Evolutionary conservation across 2,797 vertebrate genomes (phyloP), one percentile per base, ranked within the genome.

Genomic region (Pseudomugil tenellus): DNA sequence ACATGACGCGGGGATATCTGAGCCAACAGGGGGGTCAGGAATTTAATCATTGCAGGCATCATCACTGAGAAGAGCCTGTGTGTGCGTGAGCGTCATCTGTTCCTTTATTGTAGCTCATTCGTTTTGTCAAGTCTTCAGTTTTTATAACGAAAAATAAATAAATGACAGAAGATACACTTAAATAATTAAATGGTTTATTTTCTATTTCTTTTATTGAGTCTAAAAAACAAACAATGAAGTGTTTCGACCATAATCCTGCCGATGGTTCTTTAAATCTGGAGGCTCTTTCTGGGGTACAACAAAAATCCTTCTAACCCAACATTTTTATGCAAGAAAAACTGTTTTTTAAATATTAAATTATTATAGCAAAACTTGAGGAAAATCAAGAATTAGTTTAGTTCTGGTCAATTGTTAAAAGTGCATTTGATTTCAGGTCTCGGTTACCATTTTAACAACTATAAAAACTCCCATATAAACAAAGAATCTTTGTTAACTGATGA

Each of bases 41-140:
- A 78, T 87, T 81, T 81, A 89, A 88, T 90, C 85, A 89, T 55
- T 56, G 72, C 56, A 58, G 64, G 54, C 62, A 51, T 54, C 58
- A 66, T 54, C 57, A 52, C 58, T 19, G 13, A 71, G 43, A 58
- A 21, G 16, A 12, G 53, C 54, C 29, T 14, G 63, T 52, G 57
- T 58, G 70, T 23, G 70, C 32, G 56, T 16, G 28, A 51, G 56
- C 43, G 43, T 82, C 76, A 80, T 86, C 76, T 70, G 72, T 72
- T 46, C 4, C 25, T 31, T 12, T 17, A 6, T 12, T 56, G 6
- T 12, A 29, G 37, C 57, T 58, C 21, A 25, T 26, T 58, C 4
- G 39, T 35, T 8, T 23, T 23, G 32, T 26, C 31, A 21, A 56
- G 32, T 35, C 21, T 37, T 58, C 32, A 16, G 6, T 41, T 41